Percentiles rank a stretch among this genome's conserved stretches.
phyloP scores from a whole-genome alignment of 1,140 invertebrate species.

The Scylla paramamosain region DNA sequence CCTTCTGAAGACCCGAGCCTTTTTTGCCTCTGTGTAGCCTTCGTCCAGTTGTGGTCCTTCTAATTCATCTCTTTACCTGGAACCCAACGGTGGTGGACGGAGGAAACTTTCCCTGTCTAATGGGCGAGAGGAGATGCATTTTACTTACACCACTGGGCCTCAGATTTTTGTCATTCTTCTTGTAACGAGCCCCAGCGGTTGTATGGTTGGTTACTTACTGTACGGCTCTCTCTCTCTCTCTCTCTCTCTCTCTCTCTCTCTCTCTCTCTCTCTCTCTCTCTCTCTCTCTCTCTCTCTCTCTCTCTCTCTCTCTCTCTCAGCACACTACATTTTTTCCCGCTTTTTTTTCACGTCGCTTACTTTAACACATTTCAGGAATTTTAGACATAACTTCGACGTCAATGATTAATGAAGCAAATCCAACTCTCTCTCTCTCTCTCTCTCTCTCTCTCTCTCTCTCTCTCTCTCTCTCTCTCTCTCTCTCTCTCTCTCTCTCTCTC shows the following conservation, averaged over 20 bases:
- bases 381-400: no score
- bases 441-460: no score
- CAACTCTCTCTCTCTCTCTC: no score
- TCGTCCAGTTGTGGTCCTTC: background rate
- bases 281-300: no score
- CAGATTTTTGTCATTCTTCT: background rate
- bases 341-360: no score
- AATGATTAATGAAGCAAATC: no score
- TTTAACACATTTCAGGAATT: no score
- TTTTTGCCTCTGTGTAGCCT: background rate
- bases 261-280: no score
- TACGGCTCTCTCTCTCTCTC: background rate
- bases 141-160: background rate
- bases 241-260: background rate
- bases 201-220: background rate
- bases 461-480: no score
- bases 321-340: no score
- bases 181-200: conserved; percentile 2
- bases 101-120: background rate
- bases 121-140: background rate
- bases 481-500: no score
- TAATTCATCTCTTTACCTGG: conserved; percentile 5
- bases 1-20: background rate
- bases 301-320: no score
- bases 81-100: background rate